Base-by-base conservation (phyloP, 2,797 vertebrate genomes). In the Chaetophractus vellerosus region DNA sequence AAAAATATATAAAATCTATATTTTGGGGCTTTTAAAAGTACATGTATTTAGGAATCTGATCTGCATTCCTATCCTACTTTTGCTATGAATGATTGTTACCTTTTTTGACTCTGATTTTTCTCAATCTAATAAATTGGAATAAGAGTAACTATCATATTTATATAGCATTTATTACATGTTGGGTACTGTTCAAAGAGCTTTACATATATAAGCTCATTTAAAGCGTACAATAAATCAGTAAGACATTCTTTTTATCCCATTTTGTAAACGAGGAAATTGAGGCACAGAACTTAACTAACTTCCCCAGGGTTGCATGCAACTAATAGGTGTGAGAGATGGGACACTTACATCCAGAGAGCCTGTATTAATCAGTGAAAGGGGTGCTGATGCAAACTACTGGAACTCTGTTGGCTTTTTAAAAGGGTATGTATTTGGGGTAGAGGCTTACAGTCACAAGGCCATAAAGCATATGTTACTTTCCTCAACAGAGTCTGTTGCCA, bases 151-250 rank as follows among this genome's bases (percentile, higher is more conserved):
- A 31, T 45, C 41, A 21, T 55, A 55, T 55, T 52, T 52, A 52
- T 52, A 16, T 52, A 45, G 18, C 4, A 26, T 41, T 14, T n/a
- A 1, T 15, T 3, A n/a, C 31, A 0, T 45, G 45, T 50, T 5
- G 10, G 23, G 61, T 66, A 15, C 63, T 10, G 80, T 10, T 48
- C 21, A 16, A 4, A 24, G 19, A 24, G 21, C 61, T 18, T 9
- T 23, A 3, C 2, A 31, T 26, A n/a, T 2, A 1, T 7, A 10
- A 52, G 61, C 14, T 11, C n/a, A 9, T 50, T 9, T 24, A 23
- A 64, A 21, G 2, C 26, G 23, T 48, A 12, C 19, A 33, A 1
- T n/a, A 55, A 55, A 55, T 55, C 16, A 55, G 15, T 18, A 18
- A 55, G 52, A 12, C 18, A 19, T 55, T 55, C 19, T 52, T 52